Base-by-base conservation (phyloP, 2,113 vertebrate species). In the Eulemur rufifrons region DNA sequence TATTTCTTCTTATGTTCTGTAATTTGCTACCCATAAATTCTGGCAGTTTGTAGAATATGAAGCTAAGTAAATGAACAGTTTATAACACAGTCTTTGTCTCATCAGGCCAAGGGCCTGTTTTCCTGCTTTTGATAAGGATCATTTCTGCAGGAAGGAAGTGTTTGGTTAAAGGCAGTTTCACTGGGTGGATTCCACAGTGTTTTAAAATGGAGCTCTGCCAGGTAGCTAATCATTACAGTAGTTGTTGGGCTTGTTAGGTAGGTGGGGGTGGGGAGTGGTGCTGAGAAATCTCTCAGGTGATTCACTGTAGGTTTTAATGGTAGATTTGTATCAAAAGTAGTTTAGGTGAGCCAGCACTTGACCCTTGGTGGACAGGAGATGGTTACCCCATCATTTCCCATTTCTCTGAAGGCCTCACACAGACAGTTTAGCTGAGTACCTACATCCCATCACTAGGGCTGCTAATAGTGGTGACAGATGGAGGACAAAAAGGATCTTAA, bases 61-160 rank as follows among this genome's bases (percentile, higher is more conserved):
- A 56, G 56, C 29, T 94, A 78, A 77, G 69, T 50, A 76, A 83
- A n/a, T 45, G 27, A 74, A 27, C 47, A 39, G 39, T 82, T 77
- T 77, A 39, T 84, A 47, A n/a, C 45, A 76, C 1, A 13, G 25
- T 54, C n/a, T 91, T 76, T 68, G 47, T 74, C 54, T 78, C n/a
- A 10, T 66, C 7, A 32, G 66, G 32, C 93, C 68, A 29, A 25
- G 39, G 42, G 56, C 37, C 82, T 86, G 42, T 86, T 91, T 96
- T 93, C 77, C 91, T 96, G 88, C 56, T 85, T 85, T 80, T 50
- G 91, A 87, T 86, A 45, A 89, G 78, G 56, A 89, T 91, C 42
- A 10, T 81, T 95, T 91, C 87, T 94, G 11, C 83, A 95, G 95
- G 93, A 97, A 95, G 93, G 94, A 97, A 92, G 47, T 47, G 59